These are phyloP conservation scores for Misgurnus mizolepis DNA, from an alignment of 2,113 vertebrate species.

Conservation along the genomic window DNA sequence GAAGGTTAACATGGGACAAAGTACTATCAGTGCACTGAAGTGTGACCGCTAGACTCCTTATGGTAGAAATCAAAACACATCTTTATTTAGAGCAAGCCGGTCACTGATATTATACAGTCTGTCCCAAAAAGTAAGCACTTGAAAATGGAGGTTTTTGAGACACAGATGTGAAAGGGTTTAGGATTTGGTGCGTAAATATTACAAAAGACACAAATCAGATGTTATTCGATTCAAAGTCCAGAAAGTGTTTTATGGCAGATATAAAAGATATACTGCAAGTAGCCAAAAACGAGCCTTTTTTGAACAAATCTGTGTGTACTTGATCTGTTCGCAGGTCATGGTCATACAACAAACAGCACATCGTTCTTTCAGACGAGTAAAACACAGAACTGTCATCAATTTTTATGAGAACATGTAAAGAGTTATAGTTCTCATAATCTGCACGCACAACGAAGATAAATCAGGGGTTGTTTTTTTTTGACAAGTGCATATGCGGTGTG, in stretches of 20 bases:
- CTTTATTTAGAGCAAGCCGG: slow-evolving; percentile 26
- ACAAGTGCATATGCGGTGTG: slow-evolving; percentile 23
- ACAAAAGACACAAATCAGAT: background rate
- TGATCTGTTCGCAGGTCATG: slow-evolving; percentile 20
- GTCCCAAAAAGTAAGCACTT: slow-evolving; percentile 30
- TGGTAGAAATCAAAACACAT: slow-evolving; percentile 29
- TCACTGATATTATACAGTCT: slow-evolving; percentile 20
- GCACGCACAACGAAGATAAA: slow-evolving; percentile 47
- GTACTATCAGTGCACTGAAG: slow-evolving; percentile 30
- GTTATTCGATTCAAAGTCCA: background rate
- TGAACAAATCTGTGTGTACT: slow-evolving; percentile 64
- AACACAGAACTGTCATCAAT: slow-evolving; percentile 33
- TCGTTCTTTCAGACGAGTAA: slow-evolving; percentile 34
- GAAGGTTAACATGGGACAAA: slow-evolving; percentile 65
- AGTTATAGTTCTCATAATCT: slow-evolving; percentile 45
- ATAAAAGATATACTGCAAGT: background rate
- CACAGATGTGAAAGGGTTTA: background rate
- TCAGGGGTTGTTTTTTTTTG: slow-evolving; percentile 24
- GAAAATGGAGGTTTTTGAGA: slow-evolving; percentile 6
- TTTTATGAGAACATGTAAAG: slow-evolving; percentile 23
- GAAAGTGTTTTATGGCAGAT: background rate
- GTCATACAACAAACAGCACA: background rate
- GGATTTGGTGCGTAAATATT: background rate
- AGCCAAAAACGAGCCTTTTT: slow-evolving; percentile 37
- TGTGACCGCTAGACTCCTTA: slow-evolving; percentile 34